Base-by-base conservation (phyloP, 2,888 invertebrate genomes). In the Eumacrocentrus americanus region DNA sequence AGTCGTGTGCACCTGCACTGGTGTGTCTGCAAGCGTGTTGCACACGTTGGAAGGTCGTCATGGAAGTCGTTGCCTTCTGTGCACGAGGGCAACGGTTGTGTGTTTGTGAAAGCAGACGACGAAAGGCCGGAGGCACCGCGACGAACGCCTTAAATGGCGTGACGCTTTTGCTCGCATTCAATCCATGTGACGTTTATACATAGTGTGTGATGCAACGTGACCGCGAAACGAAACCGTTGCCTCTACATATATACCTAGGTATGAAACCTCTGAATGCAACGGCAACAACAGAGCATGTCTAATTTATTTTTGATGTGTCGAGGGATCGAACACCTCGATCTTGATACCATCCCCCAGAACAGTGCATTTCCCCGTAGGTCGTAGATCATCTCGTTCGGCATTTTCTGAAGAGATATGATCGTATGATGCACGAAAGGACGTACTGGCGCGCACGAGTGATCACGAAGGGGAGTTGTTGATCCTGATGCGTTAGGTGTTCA, bases 121-220 rank as follows among this genome's bases (percentile, higher is more conserved):
- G 52, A 42, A 50, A 56, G 34, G 55, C 56, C 51, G 52, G 48
- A 65, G 40, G 55, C 54, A 42, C 37, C 53, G 60, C 64, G 56
- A 63, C 64, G 61, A 69, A 70, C 65, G 63, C 74, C 75, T 74
- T 74, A 75, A 75, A 75, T 74, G 74, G 74, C 66, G 56, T 54
- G 59, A 48, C 48, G 58, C 67, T 69, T 67, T 68, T 70, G 62
- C 64, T 62, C 63, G 67, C 63, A 67, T 68, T 71, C 71, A 68
- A 68, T 70, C 66, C 64, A 12, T 23, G 29, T 52, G 16, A 9
- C 14, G 9, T 52, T 18, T 22, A 12, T 22, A 20, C 14, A 34
- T 46, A 34, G 11, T 25, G 34, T 20, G 18, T 55, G 55, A 55
- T 35, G 46, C 46, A 55, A 55, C 44, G 35, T 46, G 44, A 46